Percentiles rank a stretch among this genome's conserved stretches.
Evolutionary conservation across 2,888 invertebrate genomes (phyloP).

Genomic region (Diarsia mendica): DNA sequence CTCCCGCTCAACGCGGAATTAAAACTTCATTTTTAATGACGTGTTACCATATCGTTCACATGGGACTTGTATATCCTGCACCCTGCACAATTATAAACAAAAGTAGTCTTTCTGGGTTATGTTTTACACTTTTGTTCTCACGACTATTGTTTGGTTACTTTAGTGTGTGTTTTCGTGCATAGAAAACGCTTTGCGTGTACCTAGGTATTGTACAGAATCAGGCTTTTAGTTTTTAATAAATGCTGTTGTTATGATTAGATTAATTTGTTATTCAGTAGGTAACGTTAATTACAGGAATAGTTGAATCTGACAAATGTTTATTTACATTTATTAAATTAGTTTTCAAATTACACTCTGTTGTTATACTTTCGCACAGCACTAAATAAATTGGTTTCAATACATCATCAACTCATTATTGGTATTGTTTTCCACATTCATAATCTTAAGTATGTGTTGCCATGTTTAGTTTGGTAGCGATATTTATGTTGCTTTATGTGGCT

Average conservation of each 20-base stretch:
- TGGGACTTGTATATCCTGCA: conserved; percentile 45
- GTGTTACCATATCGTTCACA: conserved; percentile 78
- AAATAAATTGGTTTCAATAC: conserved; percentile 21
- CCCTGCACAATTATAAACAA: conserved; percentile 66
- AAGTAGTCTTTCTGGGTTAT: conserved; percentile 62
- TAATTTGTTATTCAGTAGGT: conserved; percentile 30
- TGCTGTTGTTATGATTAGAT: conserved; percentile 12
- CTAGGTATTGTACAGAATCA: conserved; percentile 5
- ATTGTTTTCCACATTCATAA: conserved; percentile 3
- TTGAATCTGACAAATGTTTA: conserved; percentile 26
- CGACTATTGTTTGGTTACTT: conserved; percentile 18
- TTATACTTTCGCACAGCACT: not conserved
- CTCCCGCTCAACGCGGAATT: conserved; percentile 76
- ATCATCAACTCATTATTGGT: conserved; percentile 3
- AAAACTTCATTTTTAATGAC: conserved; percentile 87
- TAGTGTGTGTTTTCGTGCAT: not conserved
- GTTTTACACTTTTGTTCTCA: conserved; percentile 29
- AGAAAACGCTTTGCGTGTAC: conserved; percentile 8
- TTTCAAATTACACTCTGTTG: conserved; percentile 8
- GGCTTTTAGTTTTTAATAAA: conserved; percentile 20
- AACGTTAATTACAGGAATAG: conserved; percentile 5
- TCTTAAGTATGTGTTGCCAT: conserved; percentile 8
- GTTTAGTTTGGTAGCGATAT: conserved; percentile 30
- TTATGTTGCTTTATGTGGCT: conserved; percentile 58
- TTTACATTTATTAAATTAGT: conserved; percentile 17